Evolutionary conservation across 2,888 invertebrate species (phyloP).

Genomic region (Caenorhabditis panamensis): DNA sequence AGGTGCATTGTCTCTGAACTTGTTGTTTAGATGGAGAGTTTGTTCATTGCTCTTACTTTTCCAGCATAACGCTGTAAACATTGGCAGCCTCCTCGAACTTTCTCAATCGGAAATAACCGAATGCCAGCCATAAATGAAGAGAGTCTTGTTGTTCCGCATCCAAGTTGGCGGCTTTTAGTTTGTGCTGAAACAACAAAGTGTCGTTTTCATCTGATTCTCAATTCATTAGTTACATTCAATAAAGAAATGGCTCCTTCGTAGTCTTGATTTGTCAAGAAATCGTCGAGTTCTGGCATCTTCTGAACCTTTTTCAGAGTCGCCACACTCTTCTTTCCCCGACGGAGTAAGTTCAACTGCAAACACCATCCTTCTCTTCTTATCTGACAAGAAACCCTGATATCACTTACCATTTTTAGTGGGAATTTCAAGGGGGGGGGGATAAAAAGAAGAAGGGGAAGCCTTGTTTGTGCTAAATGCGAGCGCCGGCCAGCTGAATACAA

Average conservation of each 20-base stretch:
- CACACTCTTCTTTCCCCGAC: constrained; percentile 22
- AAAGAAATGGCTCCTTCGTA: constrained; percentile 95
- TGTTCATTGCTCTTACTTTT: too few species aligned
- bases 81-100: constrained; percentile 91
- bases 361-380: background rate
- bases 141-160: constrained; percentile 33
- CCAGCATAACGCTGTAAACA: constrained; percentile 83
- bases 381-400: too few species aligned
- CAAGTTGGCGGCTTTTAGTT: constrained; percentile 50
- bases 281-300: constrained; percentile 87
- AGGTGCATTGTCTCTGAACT: constrained; percentile 31
- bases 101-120: constrained; percentile 95
- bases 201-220: too few species aligned
- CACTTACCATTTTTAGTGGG: too few species aligned
- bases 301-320: constrained; percentile 40
- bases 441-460: too few species aligned
- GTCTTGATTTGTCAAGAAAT: constrained; percentile 91
- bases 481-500: too few species aligned
- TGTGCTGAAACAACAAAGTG: constrained; percentile 61
- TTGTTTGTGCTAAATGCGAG: too few species aligned
- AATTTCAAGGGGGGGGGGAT: too few species aligned
- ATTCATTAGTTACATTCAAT: constrained; percentile 88
- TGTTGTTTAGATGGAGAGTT: too few species aligned
- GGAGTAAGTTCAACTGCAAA: constrained; percentile 33
- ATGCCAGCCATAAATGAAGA: constrained; percentile 91